Conservation (phyloP, 2,113 vertebrate species). For the Propithecus coquereli region DNA sequence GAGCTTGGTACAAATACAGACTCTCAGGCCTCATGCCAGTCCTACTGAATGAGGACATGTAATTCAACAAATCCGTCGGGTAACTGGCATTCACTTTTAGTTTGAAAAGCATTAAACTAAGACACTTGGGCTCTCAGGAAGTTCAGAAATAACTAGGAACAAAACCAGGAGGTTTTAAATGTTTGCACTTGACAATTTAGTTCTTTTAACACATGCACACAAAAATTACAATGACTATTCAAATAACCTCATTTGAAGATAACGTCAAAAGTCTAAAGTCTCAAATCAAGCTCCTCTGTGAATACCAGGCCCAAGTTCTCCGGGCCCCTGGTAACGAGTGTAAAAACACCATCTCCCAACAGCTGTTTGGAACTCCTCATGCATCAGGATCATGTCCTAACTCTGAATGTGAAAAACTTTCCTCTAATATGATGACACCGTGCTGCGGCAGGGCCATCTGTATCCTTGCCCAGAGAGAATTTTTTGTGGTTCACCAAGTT, state of each 20-base stretch:
- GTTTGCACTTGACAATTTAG: neutral
- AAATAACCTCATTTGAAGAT: neutral
- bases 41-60: neutral
- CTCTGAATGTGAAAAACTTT: neutral
- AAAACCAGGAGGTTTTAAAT: neutral
- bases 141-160: neutral
- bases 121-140: neutral
- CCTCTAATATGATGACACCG: neutral
- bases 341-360: neutral
- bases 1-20: neutral
- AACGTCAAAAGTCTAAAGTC: neutral
- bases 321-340: neutral
- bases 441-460: neutral
- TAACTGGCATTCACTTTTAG: neutral
- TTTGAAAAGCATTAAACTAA: neutral
- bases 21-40: neutral
- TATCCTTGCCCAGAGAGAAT: constrained; percentile 29
- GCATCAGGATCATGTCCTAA: neutral
- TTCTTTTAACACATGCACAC: neutral
- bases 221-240: neutral
- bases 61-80: neutral
- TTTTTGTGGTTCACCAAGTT: constrained; percentile 25
- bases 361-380: constrained; percentile 45
- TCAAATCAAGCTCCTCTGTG: neutral
- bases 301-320: neutral